Base-by-base conservation (phyloP, 2,797 vertebrate species). In the Antennarius maculatus region DNA sequence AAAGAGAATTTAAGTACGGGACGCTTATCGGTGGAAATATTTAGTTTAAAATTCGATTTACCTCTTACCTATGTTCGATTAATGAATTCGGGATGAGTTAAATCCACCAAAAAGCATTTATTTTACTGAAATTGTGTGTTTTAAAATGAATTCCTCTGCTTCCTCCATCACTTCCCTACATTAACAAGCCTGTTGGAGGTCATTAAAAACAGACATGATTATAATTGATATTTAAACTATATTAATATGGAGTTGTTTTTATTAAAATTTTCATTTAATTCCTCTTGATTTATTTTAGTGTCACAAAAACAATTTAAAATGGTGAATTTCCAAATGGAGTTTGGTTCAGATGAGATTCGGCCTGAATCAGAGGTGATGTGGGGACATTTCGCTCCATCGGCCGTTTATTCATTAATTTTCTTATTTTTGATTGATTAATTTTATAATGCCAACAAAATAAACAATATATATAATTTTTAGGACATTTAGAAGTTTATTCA, bases 21-120 rank as follows among this genome's bases (percentile, higher is more conserved):
- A 0, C 14, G 18, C 6, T 14, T 34, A 0, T 16, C 0, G 0
- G 8, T 29, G 6, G 0, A 1, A 10, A 3, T 0, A 5, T n/a
- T n/a, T 16, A 51, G 7, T 2, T 8, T 0, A 0, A 11, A 1
- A 41, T 27, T 0, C 2, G 7, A 17, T 3, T 12, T 34, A 34
- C 5, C 4, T 34, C 7, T 34, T 42, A 0, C 5, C 0, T 6
- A 14, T 0, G 0, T 5, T 1, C 12, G 0, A 5, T 2, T 14
- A 3, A 59, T 45, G 0, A 52, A 52, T 66, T 83, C 74, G 74
- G 74, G 4, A 1, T 27, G 0, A 5, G 2, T 45, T 17, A 16
- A 42, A 67, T 3, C 7, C 17, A 13, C 0, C 1, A 10, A 28
- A 1, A 16, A 7, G 1, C 1, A 0, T 0, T 0, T 9, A 0